These are phyloP conservation scores for Zhengitettix transpicula DNA, from an alignment of 2,888 invertebrate genomes.

Conservation along the genomic window DNA sequence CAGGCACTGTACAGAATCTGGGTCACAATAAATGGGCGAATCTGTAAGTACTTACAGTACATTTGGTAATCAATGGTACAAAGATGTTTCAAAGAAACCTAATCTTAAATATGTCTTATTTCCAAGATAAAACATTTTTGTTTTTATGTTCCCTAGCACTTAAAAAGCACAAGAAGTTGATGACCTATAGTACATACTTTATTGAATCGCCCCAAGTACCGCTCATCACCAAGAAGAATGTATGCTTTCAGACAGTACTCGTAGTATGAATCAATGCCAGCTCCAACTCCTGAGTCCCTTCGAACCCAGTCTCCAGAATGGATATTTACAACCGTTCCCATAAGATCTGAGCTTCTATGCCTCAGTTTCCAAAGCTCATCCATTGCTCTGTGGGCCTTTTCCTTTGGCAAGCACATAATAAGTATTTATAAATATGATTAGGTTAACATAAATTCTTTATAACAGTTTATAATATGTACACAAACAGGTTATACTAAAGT, in stretches of 20 bases:
- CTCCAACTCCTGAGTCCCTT: conserved; percentile 94
- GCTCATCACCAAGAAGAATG: conserved; percentile 83
- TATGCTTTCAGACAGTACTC: conserved; percentile 97
- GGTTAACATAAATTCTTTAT: neutral
- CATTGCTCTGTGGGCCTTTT: conserved; percentile 91
- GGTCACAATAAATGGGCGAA: too few species aligned
- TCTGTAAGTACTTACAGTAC: too few species aligned
- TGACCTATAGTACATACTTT: conserved; percentile 21
- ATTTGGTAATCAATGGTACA: too few species aligned
- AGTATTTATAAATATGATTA: neutral
- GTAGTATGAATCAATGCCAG: conserved; percentile 97
- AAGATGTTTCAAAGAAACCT: too few species aligned
- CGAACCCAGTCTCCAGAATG: conserved; percentile 96
- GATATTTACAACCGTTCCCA: conserved; percentile 96
- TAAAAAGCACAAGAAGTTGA: neutral
- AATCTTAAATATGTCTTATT: too few species aligned
- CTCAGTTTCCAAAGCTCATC: conserved; percentile 90
- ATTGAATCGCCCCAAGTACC: conserved; percentile 85
- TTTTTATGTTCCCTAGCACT: too few species aligned
- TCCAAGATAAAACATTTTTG: too few species aligned
- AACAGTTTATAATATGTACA: neutral
- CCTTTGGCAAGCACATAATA: conserved; percentile 25
- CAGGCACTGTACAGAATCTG: too few species aligned
- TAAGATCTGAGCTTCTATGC: conserved; percentile 77
- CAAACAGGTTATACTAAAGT: neutral